Percentiles rank a stretch among this genome's conserved stretches.
Evolutionary conservation across 2,888 invertebrate species (phyloP).

Genomic region (Microchrysa polita): DNA sequence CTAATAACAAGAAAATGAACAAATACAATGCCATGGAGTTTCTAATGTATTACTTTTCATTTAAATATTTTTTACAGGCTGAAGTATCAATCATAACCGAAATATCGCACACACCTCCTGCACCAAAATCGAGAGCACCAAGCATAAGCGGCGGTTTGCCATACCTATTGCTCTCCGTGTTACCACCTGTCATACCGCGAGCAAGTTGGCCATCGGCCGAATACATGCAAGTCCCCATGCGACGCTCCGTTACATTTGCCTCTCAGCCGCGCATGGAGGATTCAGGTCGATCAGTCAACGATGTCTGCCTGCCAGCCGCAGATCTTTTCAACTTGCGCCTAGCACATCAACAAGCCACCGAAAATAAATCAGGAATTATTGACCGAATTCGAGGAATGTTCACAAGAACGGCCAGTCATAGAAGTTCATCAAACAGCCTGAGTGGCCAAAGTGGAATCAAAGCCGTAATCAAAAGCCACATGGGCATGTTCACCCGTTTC

Average conservation of each 20-base stretch:
- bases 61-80: conserved; percentile 53
- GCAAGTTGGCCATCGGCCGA: conserved; percentile 83
- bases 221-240: conserved; percentile 68
- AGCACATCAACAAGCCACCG: conserved; percentile 67
- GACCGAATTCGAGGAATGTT: conserved; percentile 70
- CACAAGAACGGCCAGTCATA: conserved; percentile 72
- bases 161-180: conserved; percentile 74
- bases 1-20: neutral
- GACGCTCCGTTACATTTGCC: conserved; percentile 73
- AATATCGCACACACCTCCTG: conserved; percentile 51
- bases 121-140: conserved; percentile 66
- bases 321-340: conserved; percentile 70
- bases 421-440: conserved; percentile 72
- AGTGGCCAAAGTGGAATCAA: conserved; percentile 69
- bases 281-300: conserved; percentile 56
- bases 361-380: conserved; percentile 68
- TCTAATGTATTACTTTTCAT: neutral
- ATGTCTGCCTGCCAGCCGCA: conserved; percentile 67
- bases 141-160: conserved; percentile 77
- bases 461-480: conserved; percentile 76
- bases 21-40: neutral
- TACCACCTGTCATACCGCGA: conserved; percentile 79
- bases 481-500: conserved; percentile 76
- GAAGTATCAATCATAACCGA: conserved; percentile 60
- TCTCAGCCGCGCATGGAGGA: conserved; percentile 73